Percentiles rank a stretch among this genome's conserved stretches.
Evolutionary conservation across 2,113 vertebrate species (phyloP).

Genomic region (Danionella cerebrum): DNA sequence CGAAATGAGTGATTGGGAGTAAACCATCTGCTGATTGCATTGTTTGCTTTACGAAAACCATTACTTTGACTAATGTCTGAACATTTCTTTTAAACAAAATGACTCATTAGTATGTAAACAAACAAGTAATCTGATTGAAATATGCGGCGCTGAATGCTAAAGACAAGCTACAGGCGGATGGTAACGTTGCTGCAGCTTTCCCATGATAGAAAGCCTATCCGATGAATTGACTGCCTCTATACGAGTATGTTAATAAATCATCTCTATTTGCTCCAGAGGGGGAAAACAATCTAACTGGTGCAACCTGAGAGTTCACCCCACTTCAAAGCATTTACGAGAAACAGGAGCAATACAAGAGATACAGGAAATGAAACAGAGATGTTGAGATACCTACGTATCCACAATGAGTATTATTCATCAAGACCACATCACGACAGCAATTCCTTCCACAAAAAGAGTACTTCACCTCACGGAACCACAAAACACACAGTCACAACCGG

Average conservation of each 20-base stretch:
- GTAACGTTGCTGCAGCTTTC: not conserved
- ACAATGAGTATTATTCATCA: not conserved
- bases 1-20: constrained; percentile 4
- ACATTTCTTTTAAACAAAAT: constrained; percentile 27
- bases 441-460: constrained; percentile 19
- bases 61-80: constrained; percentile 41
- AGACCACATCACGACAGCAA: not conserved
- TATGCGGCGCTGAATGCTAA: constrained; percentile 35
- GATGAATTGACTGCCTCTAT: not conserved
- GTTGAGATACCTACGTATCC: not conserved
- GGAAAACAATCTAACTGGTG: not conserved
- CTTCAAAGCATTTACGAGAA: not conserved
- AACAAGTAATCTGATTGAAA: constrained; percentile 37
- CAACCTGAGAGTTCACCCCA: not conserved
- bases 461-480: constrained; percentile 30
- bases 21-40: constrained; percentile 17
- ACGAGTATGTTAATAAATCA: constrained; percentile 6
- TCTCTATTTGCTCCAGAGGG: not conserved
- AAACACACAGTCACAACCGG: constrained; percentile 17
- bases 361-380: not conserved
- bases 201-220: not conserved
- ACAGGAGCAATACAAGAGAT: not conserved
- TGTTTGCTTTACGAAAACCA: constrained; percentile 6
- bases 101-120: constrained; percentile 53
- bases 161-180: constrained; percentile 29